Base-by-base conservation (phyloP, 2,888 invertebrate genomes). In the Anoncus sp. region DNA sequence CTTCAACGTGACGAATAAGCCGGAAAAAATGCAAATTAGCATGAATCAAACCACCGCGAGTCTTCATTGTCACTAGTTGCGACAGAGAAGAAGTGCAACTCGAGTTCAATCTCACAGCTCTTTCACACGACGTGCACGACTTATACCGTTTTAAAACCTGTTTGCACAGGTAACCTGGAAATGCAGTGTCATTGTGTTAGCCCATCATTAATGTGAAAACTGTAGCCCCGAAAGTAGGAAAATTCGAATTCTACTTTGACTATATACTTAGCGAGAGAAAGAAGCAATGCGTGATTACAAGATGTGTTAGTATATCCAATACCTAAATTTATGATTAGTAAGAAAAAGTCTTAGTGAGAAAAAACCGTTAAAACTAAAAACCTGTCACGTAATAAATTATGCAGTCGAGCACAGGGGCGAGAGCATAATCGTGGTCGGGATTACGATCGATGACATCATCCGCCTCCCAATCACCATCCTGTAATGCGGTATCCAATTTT, bases 311-410 rank as follows among this genome's bases (percentile, higher is more conserved):
- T 38, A 38, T 38, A 38, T 38, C 38, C 9, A 38, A 38, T 60
- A 43, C 40, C 27, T 45, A 43, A 9, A 22, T n/a, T 24, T 7
- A 43, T 47, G 18, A 62, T 20, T 18, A 14, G 62, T 43, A 27
- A 43, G 38, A 62, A 27, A 16, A 22, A 60, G 24, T 9, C 20
- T 43, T 38, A 60, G 20, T 38, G 38, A 60, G n/a, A n/a, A n/a
- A n/a, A n/a, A n/a, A n/a, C n/a, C n/a, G n/a, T n/a, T n/a, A n/a
- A n/a, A n/a, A n/a, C 16, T 14, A 27, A 18, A 35, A 60, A 70
- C 70, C 70, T 70, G 70, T 70, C 47, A 70, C 70, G 47, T 70
- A 60, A 20, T 70, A 70, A 47, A 70, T 60, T 22, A 70, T 60
- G 22, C 70, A 70, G n/a, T 70, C 70, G 7, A 60, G 47, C 12